Evolutionary conservation across 2,888 invertebrate species (phyloP).

Genomic region (Acrocera orbiculus): DNA sequence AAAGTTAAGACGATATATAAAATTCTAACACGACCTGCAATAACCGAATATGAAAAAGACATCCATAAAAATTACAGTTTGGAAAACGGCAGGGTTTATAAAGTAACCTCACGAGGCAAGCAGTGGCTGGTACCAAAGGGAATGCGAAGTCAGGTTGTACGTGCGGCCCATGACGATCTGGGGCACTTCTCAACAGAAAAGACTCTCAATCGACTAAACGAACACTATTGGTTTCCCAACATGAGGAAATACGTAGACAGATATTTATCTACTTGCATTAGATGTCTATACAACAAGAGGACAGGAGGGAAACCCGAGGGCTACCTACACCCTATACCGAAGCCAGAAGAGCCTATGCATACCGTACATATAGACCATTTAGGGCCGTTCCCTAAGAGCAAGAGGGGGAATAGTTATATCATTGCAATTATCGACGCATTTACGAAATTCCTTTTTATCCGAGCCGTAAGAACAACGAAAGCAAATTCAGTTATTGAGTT

Average conservation of each 20-base stretch:
- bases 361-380: conserved; percentile 1
- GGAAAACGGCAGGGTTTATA: no score
- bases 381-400: not conserved
- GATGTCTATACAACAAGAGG: conserved; percentile 22
- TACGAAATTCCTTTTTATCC: no score
- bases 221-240: conserved; percentile 24
- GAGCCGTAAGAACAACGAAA: no score
- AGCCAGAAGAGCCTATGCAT: not conserved
- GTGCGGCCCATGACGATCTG: conserved; percentile 9
- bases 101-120: no score
- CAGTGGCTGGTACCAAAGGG: conserved; percentile 10
- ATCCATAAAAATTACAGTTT: no score
- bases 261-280: conserved; percentile 17
- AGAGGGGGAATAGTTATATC: no score
- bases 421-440: no score
- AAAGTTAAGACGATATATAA: no score
- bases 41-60: no score
- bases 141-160: conserved; percentile 6
- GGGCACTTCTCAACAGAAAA: conserved; percentile 12
- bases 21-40: no score
- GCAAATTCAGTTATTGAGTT: no score
- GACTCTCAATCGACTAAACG: conserved; percentile 14
- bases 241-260: conserved; percentile 21
- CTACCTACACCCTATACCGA: conserved; percentile 11
- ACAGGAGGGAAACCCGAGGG: conserved; percentile 16